Evolutionary conservation across 2,113 vertebrate genomes (phyloP).

Genomic region (Salvelinus namaycush): DNA sequence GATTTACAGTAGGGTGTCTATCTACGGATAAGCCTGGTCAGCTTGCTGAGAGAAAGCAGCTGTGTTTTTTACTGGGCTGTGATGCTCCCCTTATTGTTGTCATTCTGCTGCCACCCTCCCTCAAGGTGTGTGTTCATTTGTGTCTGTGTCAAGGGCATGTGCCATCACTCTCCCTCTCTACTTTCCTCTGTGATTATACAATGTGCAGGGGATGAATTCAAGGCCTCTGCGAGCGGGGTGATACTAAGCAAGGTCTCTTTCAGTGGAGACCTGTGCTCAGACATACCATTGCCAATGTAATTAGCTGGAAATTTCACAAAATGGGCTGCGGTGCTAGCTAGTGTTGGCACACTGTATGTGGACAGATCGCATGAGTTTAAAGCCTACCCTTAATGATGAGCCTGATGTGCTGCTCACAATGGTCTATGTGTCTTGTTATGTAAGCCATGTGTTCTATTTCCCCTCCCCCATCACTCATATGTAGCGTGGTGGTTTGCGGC

Average conservation of each 20-base stretch:
- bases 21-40: slow-evolving; percentile 45
- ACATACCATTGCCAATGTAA: slow-evolving; percentile 59
- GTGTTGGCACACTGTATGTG: slow-evolving; percentile 39
- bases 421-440: slow-evolving; percentile 42
- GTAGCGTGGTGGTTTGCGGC: too few relatives aligned
- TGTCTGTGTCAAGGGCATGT: slow-evolving; percentile 15
- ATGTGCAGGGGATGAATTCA: slow-evolving; percentile 55
- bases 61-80: slow-evolving; percentile 27
- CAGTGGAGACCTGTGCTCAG: slow-evolving; percentile 30
- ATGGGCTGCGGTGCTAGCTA: slow-evolving; percentile 35
- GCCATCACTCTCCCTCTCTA: too few relatives aligned
- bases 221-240: slow-evolving; percentile 42
- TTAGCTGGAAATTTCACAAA: slow-evolving; percentile 48
- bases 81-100: slow-evolving; percentile 61
- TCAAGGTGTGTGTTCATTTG: slow-evolving; percentile 25
- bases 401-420: slow-evolving; percentile 29
- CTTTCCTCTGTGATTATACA: slow-evolving; percentile 36
- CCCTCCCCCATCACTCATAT: neutral
- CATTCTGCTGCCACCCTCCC: slow-evolving; percentile 14
- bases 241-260: slow-evolving; percentile 40
- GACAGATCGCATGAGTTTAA: slow-evolving; percentile 26
- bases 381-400: slow-evolving; percentile 36
- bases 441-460: slow-evolving; percentile 43
- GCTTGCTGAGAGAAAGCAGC: slow-evolving; percentile 43
- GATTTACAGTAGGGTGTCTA: slow-evolving; percentile 4